These are phyloP conservation scores for Tenebrosternarchus preto DNA, from an alignment of 2,113 vertebrate species.

Conservation along the genomic window DNA sequence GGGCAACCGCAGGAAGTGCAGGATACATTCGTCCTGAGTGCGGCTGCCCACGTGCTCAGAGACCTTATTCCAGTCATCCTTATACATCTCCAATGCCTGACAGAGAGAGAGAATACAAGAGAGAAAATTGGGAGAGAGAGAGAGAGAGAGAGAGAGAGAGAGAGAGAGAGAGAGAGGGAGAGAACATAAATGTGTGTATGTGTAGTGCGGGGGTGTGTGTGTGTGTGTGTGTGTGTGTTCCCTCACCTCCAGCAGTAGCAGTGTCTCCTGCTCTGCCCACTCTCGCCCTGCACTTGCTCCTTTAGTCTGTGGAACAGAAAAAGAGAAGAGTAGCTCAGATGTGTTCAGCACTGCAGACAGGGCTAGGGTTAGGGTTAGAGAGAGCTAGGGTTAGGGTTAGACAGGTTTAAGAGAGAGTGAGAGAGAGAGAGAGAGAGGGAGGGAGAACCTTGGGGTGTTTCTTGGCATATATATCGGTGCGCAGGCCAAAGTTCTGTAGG, in stretches of 20 bases:
- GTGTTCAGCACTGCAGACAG: not conserved
- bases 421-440: not conserved
- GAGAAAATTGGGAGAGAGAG: not conserved
- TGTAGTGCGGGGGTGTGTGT: too few species aligned
- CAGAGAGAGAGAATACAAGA: not conserved
- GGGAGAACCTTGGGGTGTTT: slow-evolving; percentile 90
- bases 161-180: too few species aligned
- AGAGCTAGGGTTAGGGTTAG: not conserved
- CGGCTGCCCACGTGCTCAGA: slow-evolving; percentile 96
- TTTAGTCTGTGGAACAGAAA: slow-evolving; percentile 81
- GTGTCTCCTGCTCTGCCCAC: slow-evolving; percentile 96
- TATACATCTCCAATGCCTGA: slow-evolving; percentile 96
- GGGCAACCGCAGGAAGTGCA: slow-evolving; percentile 91
- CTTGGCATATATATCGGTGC: slow-evolving; percentile 90
- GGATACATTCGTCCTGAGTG: slow-evolving; percentile 96
- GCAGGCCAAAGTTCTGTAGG: slow-evolving; percentile 92
- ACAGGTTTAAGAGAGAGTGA: not conserved
- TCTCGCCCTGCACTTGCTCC: slow-evolving; percentile 90
- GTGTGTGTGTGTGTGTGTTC: too few species aligned
- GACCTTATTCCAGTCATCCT: slow-evolving; percentile 99
- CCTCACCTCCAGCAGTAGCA: slow-evolving; percentile 89
- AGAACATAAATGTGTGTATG: too few species aligned
- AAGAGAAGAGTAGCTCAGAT: not conserved
- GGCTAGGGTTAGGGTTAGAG: not conserved
- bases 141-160: not conserved